Base-by-base conservation (phyloP, 2,888 invertebrate species). In the Neelides folsomi region DNA sequence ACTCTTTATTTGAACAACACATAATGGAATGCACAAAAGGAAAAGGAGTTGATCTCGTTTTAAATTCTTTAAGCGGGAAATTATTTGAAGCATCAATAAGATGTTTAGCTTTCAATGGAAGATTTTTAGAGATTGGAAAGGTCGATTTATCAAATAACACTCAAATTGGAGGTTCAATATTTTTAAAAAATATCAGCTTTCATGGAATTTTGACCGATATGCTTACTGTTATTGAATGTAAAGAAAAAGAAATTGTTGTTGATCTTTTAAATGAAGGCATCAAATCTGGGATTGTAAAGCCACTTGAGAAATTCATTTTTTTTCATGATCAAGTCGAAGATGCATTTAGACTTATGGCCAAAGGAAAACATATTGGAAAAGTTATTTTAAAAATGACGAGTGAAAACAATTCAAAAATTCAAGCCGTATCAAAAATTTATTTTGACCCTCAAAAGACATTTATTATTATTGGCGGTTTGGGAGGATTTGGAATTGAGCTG, bases 151-250 rank as follows among this genome's bases (percentile, higher is more conserved):
- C 90, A 57, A 90, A 90, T 69, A 86, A 97, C 71, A 80, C 81
- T 2, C 74, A 81, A n/a, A 72, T 92, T 27, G 52, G 52, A 3
- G 95, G 97, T 95, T 79, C 90, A 0, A 71, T 94, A 16, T 93
- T 97, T 75, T 73, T 95, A 66, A 94, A 89, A 71, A 97, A 97
- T 71, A 86, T 89, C 13, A 82, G 90, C 13, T 92, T 97, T 80
- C 94, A 97, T 72, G 95, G 97, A 62, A 92, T 97, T 67, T 76
- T 95, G 41, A 74, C 97, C 67, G 95, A 97, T 73, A 86, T 89
- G 39, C 76, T 97, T 55, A 89, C 94, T 77, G 87, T 84, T 62
- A 77, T 75, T 2, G 66, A 65, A 18, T 73, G 74, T 46, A 74
- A 27, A 15, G 86, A 88, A 54, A 85, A 86, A 72, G 73, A 72